Evolutionary conservation across 2,113 vertebrate species (phyloP).

Genomic region (Salvator merianae): DNA sequence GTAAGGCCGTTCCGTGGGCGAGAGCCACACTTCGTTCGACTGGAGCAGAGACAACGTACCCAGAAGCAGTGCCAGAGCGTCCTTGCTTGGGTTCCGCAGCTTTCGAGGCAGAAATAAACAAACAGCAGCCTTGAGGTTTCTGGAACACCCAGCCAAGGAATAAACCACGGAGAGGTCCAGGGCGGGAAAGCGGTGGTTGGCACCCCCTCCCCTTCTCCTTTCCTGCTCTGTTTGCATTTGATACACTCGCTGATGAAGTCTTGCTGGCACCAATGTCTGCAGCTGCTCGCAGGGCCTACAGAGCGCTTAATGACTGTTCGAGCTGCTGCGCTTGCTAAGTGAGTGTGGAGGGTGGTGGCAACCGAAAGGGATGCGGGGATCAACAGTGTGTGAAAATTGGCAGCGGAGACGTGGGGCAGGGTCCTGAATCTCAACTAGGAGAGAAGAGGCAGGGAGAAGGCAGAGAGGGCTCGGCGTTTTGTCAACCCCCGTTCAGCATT

Average conservation of each 20-base stretch:
- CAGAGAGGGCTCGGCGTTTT: too few relatives aligned
- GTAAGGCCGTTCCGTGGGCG: neutral
- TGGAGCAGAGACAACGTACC: too few relatives aligned
- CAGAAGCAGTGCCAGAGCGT: too few relatives aligned
- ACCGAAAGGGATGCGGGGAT: conserved; percentile 10
- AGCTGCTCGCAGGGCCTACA: conserved; percentile 52
- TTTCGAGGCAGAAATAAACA: neutral
- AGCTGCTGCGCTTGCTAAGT: conserved; percentile 56
- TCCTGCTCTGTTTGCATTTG: neutral
- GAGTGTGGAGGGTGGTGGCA: conserved; percentile 59
- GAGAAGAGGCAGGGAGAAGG: neutral
- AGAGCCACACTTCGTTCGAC: neutral
- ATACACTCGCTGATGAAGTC: conserved; percentile 22
- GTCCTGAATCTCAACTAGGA: conserved; percentile 10
- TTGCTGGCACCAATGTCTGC: neutral
- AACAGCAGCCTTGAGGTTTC: fast-evolving
- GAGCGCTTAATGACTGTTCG: conserved; percentile 54
- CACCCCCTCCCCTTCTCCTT: conserved; percentile 35
- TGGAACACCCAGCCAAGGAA: neutral
- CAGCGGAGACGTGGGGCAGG: conserved; percentile 36
- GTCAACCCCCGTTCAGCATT: neutral
- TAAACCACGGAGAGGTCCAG: conserved; percentile 13
- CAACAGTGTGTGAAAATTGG: conserved; percentile 64
- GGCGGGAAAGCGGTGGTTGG: conserved; percentile 22
- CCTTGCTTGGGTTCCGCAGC: too few relatives aligned